Evolutionary conservation across 2,888 invertebrate species (phyloP).

Genomic region (Stenchaetothrips biformis): DNA sequence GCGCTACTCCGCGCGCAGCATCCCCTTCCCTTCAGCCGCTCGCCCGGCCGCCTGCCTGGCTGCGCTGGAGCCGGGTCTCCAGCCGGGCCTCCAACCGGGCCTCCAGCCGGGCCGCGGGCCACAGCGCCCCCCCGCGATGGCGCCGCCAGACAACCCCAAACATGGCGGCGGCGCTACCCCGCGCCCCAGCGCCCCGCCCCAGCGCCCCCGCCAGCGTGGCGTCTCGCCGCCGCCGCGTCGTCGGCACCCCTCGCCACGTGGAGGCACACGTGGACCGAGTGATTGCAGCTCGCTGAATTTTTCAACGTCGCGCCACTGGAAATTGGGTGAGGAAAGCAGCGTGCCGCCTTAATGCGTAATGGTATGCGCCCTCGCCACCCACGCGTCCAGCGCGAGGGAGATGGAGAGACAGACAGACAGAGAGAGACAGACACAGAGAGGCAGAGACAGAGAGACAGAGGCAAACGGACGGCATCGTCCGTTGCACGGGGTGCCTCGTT

Average conservation of each 20-base stretch:
- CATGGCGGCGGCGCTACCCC: slow-evolving; percentile 13
- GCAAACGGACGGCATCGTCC: too few species aligned
- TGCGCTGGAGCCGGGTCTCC: neutral
- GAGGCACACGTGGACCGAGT: slow-evolving; percentile 36
- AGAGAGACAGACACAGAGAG: too few species aligned
- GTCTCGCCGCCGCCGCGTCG: slow-evolving; percentile 2
- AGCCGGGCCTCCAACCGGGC: neutral
- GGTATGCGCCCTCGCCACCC: too few species aligned
- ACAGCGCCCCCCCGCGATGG: slow-evolving; percentile 33
- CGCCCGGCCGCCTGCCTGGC: too few species aligned
- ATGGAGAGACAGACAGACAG: too few species aligned
- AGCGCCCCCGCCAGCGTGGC: neutral
- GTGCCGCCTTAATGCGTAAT: too few species aligned
- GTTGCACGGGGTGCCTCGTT: too few species aligned
- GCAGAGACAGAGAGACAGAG: too few species aligned
- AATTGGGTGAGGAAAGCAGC: slow-evolving; percentile 24
- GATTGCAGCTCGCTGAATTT: slow-evolving; percentile 45
- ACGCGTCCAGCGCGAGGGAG: too few species aligned
- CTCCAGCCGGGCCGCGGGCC: slow-evolving; percentile 25
- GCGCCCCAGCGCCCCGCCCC: neutral
- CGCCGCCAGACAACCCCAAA: slow-evolving; percentile 25
- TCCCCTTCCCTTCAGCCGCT: slow-evolving; percentile 34
- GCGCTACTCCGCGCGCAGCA: slow-evolving; percentile 14
- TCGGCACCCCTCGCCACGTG: slow-evolving; percentile 19
- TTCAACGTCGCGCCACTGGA: slow-evolving; percentile 45